A percentile compares a stretch with the other conserved stretches of the same genome.
Conservation (phyloP, 1,140 invertebrate genomes). For the Scaptomyza hsui region DNA sequence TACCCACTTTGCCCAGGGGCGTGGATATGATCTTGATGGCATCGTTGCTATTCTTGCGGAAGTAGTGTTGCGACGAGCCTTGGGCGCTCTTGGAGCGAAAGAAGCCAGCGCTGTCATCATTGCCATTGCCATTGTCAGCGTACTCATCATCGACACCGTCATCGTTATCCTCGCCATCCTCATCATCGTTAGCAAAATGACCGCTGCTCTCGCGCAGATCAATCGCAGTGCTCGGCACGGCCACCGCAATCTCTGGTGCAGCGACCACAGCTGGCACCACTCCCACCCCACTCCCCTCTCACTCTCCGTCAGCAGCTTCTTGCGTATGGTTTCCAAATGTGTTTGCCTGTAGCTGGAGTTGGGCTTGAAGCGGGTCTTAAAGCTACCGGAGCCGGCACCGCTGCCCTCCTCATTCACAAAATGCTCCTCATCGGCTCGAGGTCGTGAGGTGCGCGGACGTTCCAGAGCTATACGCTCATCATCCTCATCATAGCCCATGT, state of each 20-base stretch:
- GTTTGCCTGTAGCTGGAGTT: conserved; percentile 50
- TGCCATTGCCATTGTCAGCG: conserved; percentile 56
- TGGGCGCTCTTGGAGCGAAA: conserved; percentile 55
- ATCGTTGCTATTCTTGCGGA: conserved; percentile 82
- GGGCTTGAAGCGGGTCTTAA: conserved; percentile 56
- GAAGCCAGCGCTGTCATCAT: conserved; percentile 63
- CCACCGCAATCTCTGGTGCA: conserved; percentile 40
- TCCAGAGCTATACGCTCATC: conserved; percentile 77
- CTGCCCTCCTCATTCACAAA: conserved; percentile 79
- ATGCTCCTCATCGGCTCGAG: conserved; percentile 65
- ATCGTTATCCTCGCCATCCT: conserved; percentile 80
- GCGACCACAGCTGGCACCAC: background rate
- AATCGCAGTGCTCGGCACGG: conserved; percentile 76
- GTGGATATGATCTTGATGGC: conserved; percentile 83
- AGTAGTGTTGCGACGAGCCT: conserved; percentile 62
- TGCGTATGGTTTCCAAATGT: conserved; percentile 67
- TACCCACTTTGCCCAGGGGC: conserved; percentile 81
- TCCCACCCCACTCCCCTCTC: conserved; percentile 13
- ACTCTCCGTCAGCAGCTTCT: conserved; percentile 69
- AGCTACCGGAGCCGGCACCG: conserved; percentile 50
- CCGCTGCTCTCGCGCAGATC: conserved; percentile 83
- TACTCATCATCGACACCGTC: conserved; percentile 78
- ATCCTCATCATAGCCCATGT: conserved; percentile 82
- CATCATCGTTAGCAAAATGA: conserved; percentile 84
- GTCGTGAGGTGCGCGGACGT: conserved; percentile 56